phyloP scores from a whole-genome alignment of 2,888 invertebrate species.

The Cheilosia impressa region DNA sequence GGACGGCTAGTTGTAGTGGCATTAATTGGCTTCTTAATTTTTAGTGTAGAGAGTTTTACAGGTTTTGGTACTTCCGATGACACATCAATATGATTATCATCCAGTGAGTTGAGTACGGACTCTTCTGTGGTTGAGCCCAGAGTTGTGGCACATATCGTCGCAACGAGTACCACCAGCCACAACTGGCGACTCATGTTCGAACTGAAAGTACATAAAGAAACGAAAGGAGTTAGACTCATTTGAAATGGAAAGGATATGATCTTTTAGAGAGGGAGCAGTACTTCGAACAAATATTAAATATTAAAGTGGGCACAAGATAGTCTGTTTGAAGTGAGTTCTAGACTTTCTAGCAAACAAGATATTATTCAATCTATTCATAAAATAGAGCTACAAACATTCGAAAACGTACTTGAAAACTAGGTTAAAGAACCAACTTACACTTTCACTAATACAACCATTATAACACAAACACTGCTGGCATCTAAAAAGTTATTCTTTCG shows the following conservation, averaged over 20 bases:
- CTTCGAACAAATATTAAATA: too few species aligned
- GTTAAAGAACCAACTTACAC: too few species aligned
- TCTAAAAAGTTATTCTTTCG: too few species aligned
- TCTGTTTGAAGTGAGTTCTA: too few species aligned
- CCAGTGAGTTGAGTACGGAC: slow-evolving; percentile 69
- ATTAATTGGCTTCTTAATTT: slow-evolving; percentile 77
- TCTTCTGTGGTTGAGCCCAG: slow-evolving; percentile 76
- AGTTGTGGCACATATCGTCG: slow-evolving; percentile 78
- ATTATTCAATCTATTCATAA: too few species aligned
- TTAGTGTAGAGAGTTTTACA: slow-evolving; percentile 80
- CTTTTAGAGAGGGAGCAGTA: not conserved
- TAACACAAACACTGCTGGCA: too few species aligned
- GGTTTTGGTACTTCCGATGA: slow-evolving; percentile 74
- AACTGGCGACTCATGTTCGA: slow-evolving; percentile 82
- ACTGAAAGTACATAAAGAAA: slow-evolving; percentile 53
- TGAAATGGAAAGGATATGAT: not conserved
- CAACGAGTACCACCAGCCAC: slow-evolving; percentile 82
- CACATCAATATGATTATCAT: slow-evolving; percentile 78
- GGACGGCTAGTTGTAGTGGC: slow-evolving; percentile 74
- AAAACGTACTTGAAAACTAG: too few species aligned
- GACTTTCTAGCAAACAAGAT: too few species aligned
- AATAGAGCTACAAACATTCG: too few species aligned
- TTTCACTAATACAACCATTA: too few species aligned
- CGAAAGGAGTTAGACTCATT: too few species aligned
- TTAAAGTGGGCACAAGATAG: too few species aligned